Evolutionary conservation across 2,888 invertebrate species (phyloP).

Genomic region (Eurytoma californica): DNA sequence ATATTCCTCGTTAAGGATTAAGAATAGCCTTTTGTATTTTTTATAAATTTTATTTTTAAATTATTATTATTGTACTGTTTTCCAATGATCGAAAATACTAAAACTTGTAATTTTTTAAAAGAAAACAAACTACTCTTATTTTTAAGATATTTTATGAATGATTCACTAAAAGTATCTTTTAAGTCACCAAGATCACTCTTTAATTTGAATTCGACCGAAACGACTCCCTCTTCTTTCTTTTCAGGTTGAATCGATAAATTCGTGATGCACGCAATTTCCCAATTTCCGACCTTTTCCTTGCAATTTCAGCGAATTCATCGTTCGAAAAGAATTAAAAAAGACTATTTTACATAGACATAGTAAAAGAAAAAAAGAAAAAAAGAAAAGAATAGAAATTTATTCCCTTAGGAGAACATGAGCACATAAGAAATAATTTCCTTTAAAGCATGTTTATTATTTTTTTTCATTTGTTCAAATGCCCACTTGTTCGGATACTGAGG

Average conservation of each 20-base stretch:
- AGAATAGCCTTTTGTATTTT: too few species aligned
- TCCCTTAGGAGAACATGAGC: not conserved
- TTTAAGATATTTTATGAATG: conserved; percentile 12
- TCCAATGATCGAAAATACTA: too few species aligned
- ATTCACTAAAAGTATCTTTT: conserved; percentile 4
- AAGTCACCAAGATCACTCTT: not conserved
- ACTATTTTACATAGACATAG: not conserved
- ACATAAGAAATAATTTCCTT: too few species aligned
- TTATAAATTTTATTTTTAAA: too few species aligned
- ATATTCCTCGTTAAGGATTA: too few species aligned
- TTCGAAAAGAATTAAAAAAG: conserved; percentile 20
- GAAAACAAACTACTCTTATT: not conserved
- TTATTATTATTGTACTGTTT: too few species aligned
- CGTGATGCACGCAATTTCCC: not conserved
- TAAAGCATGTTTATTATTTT: too few species aligned
- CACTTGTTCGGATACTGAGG: conserved; percentile 60
- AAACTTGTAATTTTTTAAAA: not conserved
- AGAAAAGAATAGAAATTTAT: conserved; percentile 6
- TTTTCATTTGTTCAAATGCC: conserved; percentile 53
- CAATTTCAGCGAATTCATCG: conserved; percentile 27
- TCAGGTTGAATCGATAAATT: conserved; percentile 1
- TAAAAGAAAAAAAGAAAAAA: conserved; percentile 10
- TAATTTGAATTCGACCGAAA: too few species aligned
- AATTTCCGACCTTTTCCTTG: conserved; percentile 3
- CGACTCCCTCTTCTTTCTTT: too few species aligned